Conservation (phyloP, 1,140 invertebrate genomes). For the Hyles vespertilio region DNA sequence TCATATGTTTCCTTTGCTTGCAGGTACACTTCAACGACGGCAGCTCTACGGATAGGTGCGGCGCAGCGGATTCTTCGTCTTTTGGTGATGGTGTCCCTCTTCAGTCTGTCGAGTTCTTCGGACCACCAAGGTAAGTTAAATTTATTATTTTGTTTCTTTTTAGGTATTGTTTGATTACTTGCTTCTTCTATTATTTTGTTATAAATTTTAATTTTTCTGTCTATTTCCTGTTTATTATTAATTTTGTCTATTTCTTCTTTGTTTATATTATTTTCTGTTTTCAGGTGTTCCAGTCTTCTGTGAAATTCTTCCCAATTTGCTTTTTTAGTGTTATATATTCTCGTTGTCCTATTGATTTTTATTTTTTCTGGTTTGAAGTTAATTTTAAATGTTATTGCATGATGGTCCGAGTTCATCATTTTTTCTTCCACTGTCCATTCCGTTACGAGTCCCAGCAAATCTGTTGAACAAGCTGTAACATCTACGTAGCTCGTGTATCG, state of each 20-base stretch:
- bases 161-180: slow-evolving; percentile 1
- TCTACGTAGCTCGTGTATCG: slow-evolving; percentile 13
- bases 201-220: not conserved
- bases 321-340: slow-evolving; percentile 19
- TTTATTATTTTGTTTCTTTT: slow-evolving; percentile 2
- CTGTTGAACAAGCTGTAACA: slow-evolving; percentile 8
- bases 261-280: slow-evolving; percentile 5
- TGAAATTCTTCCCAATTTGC: slow-evolving; percentile 15
- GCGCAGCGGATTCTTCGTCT: slow-evolving; percentile 1
- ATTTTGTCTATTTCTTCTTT: slow-evolving; percentile 6
- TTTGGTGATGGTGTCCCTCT: not conserved
- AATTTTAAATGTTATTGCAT: slow-evolving; percentile 10
- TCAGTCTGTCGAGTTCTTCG: slow-evolving; percentile 5
- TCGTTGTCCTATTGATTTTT: slow-evolving; percentile 11
- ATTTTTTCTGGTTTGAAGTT: slow-evolving; percentile 1
- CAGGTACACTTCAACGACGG: not conserved
- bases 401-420: slow-evolving; percentile 19
- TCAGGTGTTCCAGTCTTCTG: slow-evolving; percentile 5
- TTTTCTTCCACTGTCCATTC: slow-evolving; percentile 13
- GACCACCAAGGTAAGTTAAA: slow-evolving; percentile 11
- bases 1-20: too few relatives aligned
- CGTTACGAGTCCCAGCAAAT: not conserved
- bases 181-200: slow-evolving; percentile 2
- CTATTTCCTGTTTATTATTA: not conserved
- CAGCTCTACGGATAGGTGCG: not conserved